Evolutionary conservation across 2,888 invertebrate species (phyloP), one percentile per base, ranked within the genome.

Genomic region (Folsomia candida): DNA sequence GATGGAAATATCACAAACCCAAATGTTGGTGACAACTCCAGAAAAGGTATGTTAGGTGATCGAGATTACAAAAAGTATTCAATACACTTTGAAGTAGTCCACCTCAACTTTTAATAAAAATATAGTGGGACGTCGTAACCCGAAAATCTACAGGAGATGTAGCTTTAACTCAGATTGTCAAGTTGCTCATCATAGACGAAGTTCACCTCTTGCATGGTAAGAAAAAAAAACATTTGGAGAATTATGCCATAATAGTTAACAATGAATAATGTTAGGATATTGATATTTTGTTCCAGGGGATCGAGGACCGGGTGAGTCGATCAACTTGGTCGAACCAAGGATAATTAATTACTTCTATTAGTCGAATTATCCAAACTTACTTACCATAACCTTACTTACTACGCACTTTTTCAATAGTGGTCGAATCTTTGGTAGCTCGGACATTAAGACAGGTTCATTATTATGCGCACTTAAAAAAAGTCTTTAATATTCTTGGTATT

Each of bases 51-150:
- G 11, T 47, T 9, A 9, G 14, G 47, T 11, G 9, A 47, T 11
- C 47, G 47, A 9, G 9, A 47, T 47, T 47, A 14, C 14, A 11
- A 47, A 14, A 47, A 11, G 9, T 47, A 47, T 14, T 11, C 9
- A 47, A 14, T 47, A 47, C 47, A 47, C 14, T 11, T 47, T 47
- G 11, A 47, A 11, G 14, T 14, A 47, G 14, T 47, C 14, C 14
- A 47, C 9, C 47, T 47, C 14, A 47, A 11, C 14, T 9, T 11
- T 47, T 14, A 47, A 14, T 47, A 14, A 99, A 99, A 0, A 99
- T 99, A 84, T 99, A 99, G 82, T 99, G 99, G 98, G 99, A 99
- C 83, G 97, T 99, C 4, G 95, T 99, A 1, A 98, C 98, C 0
- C 87, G 99, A 77, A 99, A 99, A 83, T 92, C 92, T 20, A 89